Evolutionary conservation across 2,888 invertebrate genomes (phyloP).

Genomic region (Stramonita haemastoma): DNA sequence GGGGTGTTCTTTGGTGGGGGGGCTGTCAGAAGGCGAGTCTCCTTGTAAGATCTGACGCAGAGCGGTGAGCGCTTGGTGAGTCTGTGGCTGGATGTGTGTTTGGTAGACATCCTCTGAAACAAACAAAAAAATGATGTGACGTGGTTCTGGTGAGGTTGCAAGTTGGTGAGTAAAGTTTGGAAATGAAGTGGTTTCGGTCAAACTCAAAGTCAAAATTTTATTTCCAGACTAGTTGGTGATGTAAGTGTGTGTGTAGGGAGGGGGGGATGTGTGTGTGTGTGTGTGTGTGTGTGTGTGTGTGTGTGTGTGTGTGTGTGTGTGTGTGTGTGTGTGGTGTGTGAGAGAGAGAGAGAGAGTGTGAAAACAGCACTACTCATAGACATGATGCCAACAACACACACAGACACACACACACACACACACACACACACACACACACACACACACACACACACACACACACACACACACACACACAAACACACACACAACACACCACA

Average conservation of each 20-base stretch:
- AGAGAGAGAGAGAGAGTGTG: no score
- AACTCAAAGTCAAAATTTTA: no score
- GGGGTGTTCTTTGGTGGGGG: background rate
- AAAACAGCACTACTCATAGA: no score
- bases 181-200: no score
- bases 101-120: conserved; percentile 24
- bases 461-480: background rate
- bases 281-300: no score
- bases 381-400: background rate
- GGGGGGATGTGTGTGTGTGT: no score
- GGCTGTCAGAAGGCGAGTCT: background rate
- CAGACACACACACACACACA: background rate
- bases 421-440: background rate
- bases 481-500: conserved; percentile 4
- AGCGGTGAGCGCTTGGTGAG: background rate
- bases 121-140: background rate
- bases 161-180: no score
- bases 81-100: conserved; percentile 26
- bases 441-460: background rate
- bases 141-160: no score
- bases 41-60: background rate
- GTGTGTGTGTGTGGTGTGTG: no score
- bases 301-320: no score
- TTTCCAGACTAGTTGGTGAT: no score
- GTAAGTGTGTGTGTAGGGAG: no score